Conservation (phyloP, 2,888 invertebrate species). For the Calameuta filiformis region DNA sequence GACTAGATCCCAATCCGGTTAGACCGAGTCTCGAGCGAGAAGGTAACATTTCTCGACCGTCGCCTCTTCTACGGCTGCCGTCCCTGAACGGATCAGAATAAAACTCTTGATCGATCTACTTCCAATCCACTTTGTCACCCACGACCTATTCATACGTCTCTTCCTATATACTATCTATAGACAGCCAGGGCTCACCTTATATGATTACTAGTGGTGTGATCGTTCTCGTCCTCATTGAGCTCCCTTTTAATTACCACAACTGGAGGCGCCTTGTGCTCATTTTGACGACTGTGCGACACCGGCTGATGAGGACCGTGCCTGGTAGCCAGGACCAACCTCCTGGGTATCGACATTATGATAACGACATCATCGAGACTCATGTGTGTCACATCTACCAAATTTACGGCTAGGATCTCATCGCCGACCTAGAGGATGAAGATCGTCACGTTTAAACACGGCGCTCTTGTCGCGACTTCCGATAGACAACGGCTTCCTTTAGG, state of each 20-base stretch:
- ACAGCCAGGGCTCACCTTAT: constrained; percentile 50
- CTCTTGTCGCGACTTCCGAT: not conserved
- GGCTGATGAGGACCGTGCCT: constrained; percentile 72
- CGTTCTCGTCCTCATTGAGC: constrained; percentile 83
- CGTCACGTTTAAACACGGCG: not conserved
- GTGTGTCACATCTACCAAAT: constrained; percentile 95
- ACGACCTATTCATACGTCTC: not conserved
- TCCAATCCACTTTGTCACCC: not conserved
- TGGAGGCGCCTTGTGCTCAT: constrained; percentile 87
- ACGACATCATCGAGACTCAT: constrained; percentile 99
- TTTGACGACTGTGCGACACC: constrained; percentile 59
- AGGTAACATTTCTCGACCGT: constrained; percentile 82
- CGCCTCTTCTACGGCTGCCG: constrained; percentile 75
- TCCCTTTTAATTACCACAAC: constrained; percentile 92
- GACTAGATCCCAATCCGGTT: constrained; percentile 67
- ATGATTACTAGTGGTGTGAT: constrained; percentile 65
- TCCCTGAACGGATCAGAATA: constrained; percentile 63
- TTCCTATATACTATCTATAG: constrained; percentile 32
- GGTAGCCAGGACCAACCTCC: constrained; percentile 93
- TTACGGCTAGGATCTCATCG: constrained; percentile 98
- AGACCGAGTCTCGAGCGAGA: constrained; percentile 81
- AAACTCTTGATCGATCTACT: constrained; percentile 11
- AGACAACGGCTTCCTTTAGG: not conserved
- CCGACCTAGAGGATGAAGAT: constrained; percentile 75
- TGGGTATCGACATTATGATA: constrained; percentile 98